A percentile compares a stretch with the other conserved stretches of the same genome.
Conservation (phyloP, 2,113 vertebrate genomes). For the Pseudois nayaur region DNA sequence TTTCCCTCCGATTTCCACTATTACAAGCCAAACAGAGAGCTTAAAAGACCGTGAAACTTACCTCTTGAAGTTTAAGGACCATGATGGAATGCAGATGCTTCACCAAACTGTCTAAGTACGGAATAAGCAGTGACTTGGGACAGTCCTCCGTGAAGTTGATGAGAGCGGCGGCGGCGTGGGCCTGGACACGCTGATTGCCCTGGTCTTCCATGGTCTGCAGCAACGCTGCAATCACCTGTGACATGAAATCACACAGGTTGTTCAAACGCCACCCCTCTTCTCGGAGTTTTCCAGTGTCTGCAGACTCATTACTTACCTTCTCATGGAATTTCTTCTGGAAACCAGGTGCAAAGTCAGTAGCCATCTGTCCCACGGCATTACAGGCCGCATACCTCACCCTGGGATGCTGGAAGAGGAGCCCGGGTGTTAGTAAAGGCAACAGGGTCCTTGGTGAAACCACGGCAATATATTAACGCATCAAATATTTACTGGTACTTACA, state of each 20-base stretch:
- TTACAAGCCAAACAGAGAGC: neutral
- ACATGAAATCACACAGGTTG: neutral
- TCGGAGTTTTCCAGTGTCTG: neutral
- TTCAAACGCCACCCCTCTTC: neutral
- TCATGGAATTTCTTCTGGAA: conserved; percentile 99
- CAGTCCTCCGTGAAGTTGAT: conserved; percentile 99
- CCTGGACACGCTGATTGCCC: conserved; percentile 95
- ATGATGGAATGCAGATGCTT: conserved; percentile 97
- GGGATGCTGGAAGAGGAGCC: conserved; percentile 87
- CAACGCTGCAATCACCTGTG: conserved; percentile 93
- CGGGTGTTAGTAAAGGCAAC: conserved; percentile 44
- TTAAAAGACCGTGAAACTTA: conserved; percentile 61
- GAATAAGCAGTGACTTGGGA: conserved; percentile 93
- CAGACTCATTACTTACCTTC: conserved; percentile 83
- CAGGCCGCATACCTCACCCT: conserved; percentile 97
- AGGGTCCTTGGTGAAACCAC: neutral
- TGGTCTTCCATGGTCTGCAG: conserved; percentile 98
- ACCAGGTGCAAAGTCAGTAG: conserved; percentile 96
- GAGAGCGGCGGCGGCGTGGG: conserved; percentile 95
- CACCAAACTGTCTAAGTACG: conserved; percentile 94
- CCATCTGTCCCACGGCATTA: conserved; percentile 98
- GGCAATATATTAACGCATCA: neutral
- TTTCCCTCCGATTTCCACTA: neutral
- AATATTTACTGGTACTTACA: conserved; percentile 83
- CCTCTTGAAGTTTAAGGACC: conserved; percentile 97